Conservation (phyloP, 2,888 invertebrate genomes). For the Hetaerina titia region DNA sequence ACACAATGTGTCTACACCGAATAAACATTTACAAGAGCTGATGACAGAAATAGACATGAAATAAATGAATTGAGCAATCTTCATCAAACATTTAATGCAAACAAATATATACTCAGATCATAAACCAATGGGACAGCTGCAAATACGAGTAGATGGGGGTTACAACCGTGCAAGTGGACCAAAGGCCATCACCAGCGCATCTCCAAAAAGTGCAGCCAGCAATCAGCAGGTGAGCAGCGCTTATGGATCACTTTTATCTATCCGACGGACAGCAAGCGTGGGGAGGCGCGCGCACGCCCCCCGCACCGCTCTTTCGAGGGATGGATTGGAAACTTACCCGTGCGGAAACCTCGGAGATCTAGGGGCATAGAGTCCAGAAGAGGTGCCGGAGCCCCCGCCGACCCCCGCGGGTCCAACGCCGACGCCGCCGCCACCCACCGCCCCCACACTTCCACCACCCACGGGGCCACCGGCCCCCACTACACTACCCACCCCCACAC, state of each 20-base stretch:
- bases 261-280: not conserved
- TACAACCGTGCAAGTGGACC: not conserved
- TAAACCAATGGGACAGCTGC: not conserved
- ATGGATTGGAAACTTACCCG: constrained; percentile 77
- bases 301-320: not conserved
- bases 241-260: not conserved
- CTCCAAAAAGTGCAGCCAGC: constrained; percentile 23
- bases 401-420: constrained; percentile 80
- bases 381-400: constrained; percentile 77
- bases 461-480: not conserved
- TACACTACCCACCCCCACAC: constrained; percentile 51
- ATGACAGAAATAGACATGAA: not conserved
- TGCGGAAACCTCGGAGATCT: constrained; percentile 79
- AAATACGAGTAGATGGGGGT: not conserved
- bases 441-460: constrained; percentile 11
- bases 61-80: not conserved
- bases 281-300: not conserved
- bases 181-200: constrained; percentile 14
- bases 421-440: constrained; percentile 75
- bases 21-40: not conserved
- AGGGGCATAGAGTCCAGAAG: constrained; percentile 74
- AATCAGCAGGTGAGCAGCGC: constrained; percentile 15
- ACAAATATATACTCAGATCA: not conserved
- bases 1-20: not conserved
- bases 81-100: not conserved